phyloP scores from a whole-genome alignment of 35 echinoderm and acorn worm genomes.

The Chiridota heheva region DNA sequence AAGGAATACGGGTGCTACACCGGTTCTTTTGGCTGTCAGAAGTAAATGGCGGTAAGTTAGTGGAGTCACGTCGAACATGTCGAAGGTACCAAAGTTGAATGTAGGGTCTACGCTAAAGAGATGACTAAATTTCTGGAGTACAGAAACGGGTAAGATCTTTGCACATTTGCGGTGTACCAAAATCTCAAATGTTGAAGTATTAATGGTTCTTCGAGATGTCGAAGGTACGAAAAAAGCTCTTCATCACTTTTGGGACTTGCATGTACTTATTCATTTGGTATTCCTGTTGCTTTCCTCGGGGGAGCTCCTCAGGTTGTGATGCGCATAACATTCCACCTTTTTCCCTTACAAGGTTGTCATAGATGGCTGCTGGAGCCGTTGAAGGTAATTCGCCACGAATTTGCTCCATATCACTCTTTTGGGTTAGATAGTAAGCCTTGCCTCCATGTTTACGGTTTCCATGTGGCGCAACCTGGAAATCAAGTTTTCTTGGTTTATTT shows the following conservation, averaged over 20 bases:
- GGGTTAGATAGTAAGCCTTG: neutral
- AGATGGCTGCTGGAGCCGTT: neutral
- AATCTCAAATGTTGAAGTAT: slow-evolving; percentile 43
- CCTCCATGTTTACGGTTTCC: slow-evolving; percentile 21
- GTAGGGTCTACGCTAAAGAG: slow-evolving; percentile 57
- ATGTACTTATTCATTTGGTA: slow-evolving; percentile 3
- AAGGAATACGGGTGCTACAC: slow-evolving; percentile 3
- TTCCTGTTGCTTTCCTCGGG: slow-evolving; percentile 12
- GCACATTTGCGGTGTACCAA: slow-evolving; percentile 34
- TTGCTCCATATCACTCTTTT: slow-evolving; percentile 10
- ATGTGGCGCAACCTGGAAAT: slow-evolving; percentile 27
- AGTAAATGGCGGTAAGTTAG: slow-evolving; percentile 35
- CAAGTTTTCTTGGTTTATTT: neutral
- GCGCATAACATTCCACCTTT: slow-evolving; percentile 5
- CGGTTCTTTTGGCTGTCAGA: slow-evolving; percentile 17
- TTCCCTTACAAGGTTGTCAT: neutral
- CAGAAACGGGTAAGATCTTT: slow-evolving; percentile 35
- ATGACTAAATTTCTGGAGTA: neutral
- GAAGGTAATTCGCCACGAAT: neutral
- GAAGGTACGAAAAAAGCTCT: slow-evolving; percentile 33
- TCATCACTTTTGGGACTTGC: slow-evolving; percentile 5
- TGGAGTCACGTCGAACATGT: slow-evolving; percentile 47
- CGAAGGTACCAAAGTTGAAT: slow-evolving; percentile 48
- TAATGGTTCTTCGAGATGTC: neutral
- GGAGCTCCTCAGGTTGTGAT: slow-evolving; percentile 20